Percentiles rank a stretch among this genome's conserved stretches.
Conservation (phyloP, 2,888 invertebrate species). For the Lasioglossum zephyrum region DNA sequence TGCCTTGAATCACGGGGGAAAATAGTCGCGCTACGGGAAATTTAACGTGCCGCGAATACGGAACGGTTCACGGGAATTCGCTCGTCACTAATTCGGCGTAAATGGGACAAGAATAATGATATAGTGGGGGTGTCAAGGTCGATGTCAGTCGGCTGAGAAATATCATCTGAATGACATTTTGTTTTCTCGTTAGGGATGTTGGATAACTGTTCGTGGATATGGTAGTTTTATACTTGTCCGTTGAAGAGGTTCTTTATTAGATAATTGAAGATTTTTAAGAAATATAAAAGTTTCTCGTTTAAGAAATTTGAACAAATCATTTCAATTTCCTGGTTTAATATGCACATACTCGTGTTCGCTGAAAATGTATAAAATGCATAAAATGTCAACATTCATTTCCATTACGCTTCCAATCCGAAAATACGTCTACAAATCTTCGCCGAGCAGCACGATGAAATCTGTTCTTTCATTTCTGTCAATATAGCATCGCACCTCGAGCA, state of each 20-base stretch:
- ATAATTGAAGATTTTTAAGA: too few relatives aligned
- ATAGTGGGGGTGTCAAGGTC: conserved; percentile 44
- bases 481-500: background rate
- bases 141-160: conserved; percentile 35
- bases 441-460: background rate
- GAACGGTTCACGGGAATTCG: conserved; percentile 44
- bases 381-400: too few relatives aligned
- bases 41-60: conserved; percentile 45
- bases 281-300: too few relatives aligned
- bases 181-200: conserved; percentile 13
- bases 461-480: background rate
- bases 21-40: conserved; percentile 37
- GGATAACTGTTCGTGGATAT: background rate
- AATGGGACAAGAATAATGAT: conserved; percentile 57
- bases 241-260: background rate
- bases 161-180: conserved; percentile 22
- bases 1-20: conserved; percentile 3
- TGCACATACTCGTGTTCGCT: too few relatives aligned
- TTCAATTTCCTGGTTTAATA: too few relatives aligned
- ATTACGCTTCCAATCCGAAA: background rate
- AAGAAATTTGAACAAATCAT: too few relatives aligned
- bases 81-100: conserved; percentile 50
- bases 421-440: background rate
- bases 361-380: too few relatives aligned
- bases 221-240: background rate